Evolutionary conservation across 2,113 vertebrate species (phyloP), one percentile per base, ranked within the genome.

Genomic region (Notiomystis cincta): DNA sequence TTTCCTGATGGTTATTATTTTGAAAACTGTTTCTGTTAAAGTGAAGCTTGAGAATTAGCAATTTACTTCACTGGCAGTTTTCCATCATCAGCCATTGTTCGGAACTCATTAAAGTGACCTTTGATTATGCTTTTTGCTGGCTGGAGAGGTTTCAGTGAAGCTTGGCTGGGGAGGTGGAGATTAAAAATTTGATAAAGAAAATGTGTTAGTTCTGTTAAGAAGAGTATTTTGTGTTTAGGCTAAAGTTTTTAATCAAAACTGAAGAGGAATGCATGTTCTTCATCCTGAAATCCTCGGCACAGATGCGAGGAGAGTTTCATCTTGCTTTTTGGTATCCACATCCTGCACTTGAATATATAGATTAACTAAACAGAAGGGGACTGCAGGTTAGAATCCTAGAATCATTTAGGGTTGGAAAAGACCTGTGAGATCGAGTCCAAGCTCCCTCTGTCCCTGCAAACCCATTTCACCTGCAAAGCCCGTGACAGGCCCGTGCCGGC

Each of bases 281-380:
- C 20, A 12, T 60, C 37, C 50, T 28, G 23, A 22, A 18, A 67
- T 33, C 31, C 47, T 9, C 38, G 8, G 64, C n/a, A 6, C 21
- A 21, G n/a, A 9, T 6, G 19, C 1, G 3, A 37, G 31, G 0
- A 24, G 44, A 42, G 8, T 30, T 47, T 80, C 3, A 0, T 3
- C 15, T 51, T 13, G 7, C 3, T 51, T 27, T 9, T 58, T 33
- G 10, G 22, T 35, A 35, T 51, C 30, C 65, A 25, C 12, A 33
- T 10, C 13, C n/a, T 14, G 19, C 9, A 6, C 58, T 47, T 24
- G 35, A n/a, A 12, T 20, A 16, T 64, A 28, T 40, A 4, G 58
- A 19, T 3, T 8, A 44, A 30, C 13, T 10, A 8, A 61, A 27
- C 4, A 6, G 8, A 13, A 28, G 22, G 60, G 13, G 27, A 4